phyloP scores from a whole-genome alignment of 2,797 vertebrate species.

The Babyrousa celebensis region DNA sequence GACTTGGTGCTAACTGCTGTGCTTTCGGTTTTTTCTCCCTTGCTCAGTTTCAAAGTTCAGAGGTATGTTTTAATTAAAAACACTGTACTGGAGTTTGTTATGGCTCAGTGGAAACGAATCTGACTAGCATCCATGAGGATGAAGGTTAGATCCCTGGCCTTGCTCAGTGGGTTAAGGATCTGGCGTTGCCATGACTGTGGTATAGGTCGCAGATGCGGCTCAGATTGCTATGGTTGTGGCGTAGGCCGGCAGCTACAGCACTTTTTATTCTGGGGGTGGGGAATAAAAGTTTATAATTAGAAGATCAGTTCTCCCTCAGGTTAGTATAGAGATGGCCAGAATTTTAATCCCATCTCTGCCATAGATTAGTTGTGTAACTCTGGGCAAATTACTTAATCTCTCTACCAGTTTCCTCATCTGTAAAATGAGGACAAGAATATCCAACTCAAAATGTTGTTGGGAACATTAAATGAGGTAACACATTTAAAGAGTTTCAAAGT shows the following conservation, averaged over 20 bases:
- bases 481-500: background rate
- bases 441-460: background rate
- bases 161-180: too few relatives aligned
- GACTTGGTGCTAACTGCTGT: background rate
- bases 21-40: background rate
- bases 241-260: too few relatives aligned
- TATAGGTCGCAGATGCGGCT: too few relatives aligned
- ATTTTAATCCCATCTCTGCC: background rate
- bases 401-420: too few relatives aligned
- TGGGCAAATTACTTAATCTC: too few relatives aligned
- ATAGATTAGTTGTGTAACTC: background rate
- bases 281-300: background rate
- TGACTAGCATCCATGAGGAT: too few relatives aligned
- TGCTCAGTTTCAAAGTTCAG: background rate
- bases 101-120: too few relatives aligned
- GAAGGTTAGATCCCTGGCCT: too few relatives aligned
- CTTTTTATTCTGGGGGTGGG: too few relatives aligned
- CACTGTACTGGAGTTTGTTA: background rate
- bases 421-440: background rate
- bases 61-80: constrained; percentile 34
- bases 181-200: too few relatives aligned
- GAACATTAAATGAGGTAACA: background rate
- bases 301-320: background rate
- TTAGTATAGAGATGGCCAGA: background rate
- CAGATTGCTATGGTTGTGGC: too few relatives aligned